phyloP scores from a whole-genome alignment of 2,888 invertebrate species.

The Zygogramma bicolorata region DNA sequence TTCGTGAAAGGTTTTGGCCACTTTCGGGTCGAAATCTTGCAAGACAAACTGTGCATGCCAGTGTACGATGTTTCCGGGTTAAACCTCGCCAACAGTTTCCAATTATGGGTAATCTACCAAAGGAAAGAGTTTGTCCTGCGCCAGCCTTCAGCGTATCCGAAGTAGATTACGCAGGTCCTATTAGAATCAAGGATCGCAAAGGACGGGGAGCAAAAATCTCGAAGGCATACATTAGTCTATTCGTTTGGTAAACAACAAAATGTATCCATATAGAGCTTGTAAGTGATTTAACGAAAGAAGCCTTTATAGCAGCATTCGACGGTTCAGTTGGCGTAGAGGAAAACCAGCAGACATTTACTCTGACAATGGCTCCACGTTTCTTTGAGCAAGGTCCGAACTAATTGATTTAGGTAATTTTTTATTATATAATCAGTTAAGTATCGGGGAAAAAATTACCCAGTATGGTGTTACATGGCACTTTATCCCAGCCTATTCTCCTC shows the following conservation, averaged over 20 bases:
- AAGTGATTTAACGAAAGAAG: constrained; percentile 44
- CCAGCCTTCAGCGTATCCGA: constrained; percentile 38
- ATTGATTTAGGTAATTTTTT: constrained; percentile 9
- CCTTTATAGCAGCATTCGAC: constrained; percentile 47
- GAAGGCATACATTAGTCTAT: constrained; percentile 45
- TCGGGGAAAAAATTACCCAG: too few relatives aligned
- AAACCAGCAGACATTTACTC: constrained; percentile 43
- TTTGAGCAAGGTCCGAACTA: constrained; percentile 39
- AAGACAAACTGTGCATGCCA: constrained; percentile 18
- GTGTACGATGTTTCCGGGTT: constrained; percentile 32
- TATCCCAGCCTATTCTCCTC: background rate
- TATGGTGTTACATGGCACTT: constrained; percentile 6
- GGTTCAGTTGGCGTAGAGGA: constrained; percentile 51
- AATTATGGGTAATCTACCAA: constrained; percentile 38
- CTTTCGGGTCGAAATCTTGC: constrained; percentile 30
- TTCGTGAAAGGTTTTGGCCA: constrained; percentile 37
- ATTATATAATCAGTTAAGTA: background rate
- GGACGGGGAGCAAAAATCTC: constrained; percentile 38
- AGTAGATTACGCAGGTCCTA: constrained; percentile 50
- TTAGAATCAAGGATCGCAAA: constrained; percentile 40
- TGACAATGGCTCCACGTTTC: constrained; percentile 53
- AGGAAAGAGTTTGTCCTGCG: constrained; percentile 14
- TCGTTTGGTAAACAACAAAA: constrained; percentile 1
- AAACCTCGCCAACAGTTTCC: constrained; percentile 13
- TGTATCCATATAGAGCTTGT: constrained; percentile 52